Evolutionary conservation across 1,140 invertebrate genomes (phyloP), one percentile per base, ranked within the genome.

Genomic region (Oncopodura yosiiana): DNA sequence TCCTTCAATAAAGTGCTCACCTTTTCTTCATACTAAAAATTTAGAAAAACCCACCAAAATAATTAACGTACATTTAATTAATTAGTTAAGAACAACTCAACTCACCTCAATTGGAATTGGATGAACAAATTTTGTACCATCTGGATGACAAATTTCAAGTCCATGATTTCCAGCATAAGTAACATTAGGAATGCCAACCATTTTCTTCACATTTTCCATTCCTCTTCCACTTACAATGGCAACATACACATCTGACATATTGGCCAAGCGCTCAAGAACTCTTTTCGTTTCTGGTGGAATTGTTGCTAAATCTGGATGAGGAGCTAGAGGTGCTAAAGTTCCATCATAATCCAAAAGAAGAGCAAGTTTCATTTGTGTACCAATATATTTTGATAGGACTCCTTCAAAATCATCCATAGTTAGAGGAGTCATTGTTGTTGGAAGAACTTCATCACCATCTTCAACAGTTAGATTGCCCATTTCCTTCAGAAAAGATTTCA

Each of bases 141-240:
- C 87, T 0, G 87, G 86, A 71, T 92, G 87, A 30, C 87, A 67
- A 65, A 92, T 91, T 70, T 92, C 87, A 43, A 93, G 26, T 9
- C 87, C 89, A 68, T 92, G 88, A 71, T 86, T 91, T 16, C 89
- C 89, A 2, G 87, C 88, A 67, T 92, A 92, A 0, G 87, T 93
- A 18, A 91, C 87, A 45, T 84, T 84, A 56, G 88, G 83, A 57
- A 92, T 89, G 2, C 86, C 87, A 26, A 93, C 79, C 87, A 90
- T 91, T 57, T 83, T 77, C 64, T 86, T 90, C 0, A 92, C 86
- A 68, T 91, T 90, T 61, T 86, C 80, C 14, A 91, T 83, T 66
- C 84, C 87, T 52, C 87, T 74, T 18, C 87, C 88, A 3, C 87
- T 90, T 36, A 92, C 82, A 58, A 93, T 83, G 14, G 87, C 85